These are phyloP conservation scores for Seriola aureovittata DNA, from an alignment of 2,113 vertebrate genomes.

Conservation along the genomic window DNA sequence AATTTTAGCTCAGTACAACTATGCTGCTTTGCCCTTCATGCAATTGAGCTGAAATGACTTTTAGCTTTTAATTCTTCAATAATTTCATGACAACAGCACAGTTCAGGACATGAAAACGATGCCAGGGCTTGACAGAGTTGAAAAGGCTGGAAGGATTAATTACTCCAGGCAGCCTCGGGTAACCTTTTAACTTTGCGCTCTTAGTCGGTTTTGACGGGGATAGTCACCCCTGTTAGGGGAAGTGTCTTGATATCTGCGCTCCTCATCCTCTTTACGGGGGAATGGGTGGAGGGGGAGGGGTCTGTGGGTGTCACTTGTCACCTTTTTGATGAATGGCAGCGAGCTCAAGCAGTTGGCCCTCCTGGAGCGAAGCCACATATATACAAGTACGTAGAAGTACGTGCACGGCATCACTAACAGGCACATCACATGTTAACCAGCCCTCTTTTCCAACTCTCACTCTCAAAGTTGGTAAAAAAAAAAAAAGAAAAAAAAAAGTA, in stretches of 20 bases:
- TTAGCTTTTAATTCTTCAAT: conserved; percentile 71
- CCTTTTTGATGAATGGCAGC: conserved; percentile 64
- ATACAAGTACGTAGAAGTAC: not conserved
- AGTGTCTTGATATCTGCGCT: conserved; percentile 51
- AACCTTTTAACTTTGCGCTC: conserved; percentile 74
- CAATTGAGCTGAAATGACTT: conserved; percentile 62
- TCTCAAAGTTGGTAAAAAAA: conserved; percentile 7
- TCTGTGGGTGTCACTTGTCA: conserved; percentile 67
- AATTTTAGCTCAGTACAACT: conserved; percentile 42
- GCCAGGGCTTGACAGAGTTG: conserved; percentile 53
- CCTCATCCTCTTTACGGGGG: conserved; percentile 20
- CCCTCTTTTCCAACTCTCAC: not conserved
- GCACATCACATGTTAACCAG: conserved; percentile 23
- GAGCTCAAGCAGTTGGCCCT: conserved; percentile 32
- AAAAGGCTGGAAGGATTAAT: conserved; percentile 74
- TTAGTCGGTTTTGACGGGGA: conserved; percentile 45
- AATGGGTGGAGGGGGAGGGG: conserved; percentile 38
- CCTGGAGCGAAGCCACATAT: conserved; percentile 37
- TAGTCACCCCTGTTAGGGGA: conserved; percentile 43
- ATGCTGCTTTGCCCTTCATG: conserved; percentile 60
- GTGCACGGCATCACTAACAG: conserved; percentile 24
- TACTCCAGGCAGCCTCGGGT: conserved; percentile 55
- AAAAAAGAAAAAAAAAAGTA: not conserved
- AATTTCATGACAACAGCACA: conserved; percentile 62
- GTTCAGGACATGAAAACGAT: conserved; percentile 51